Conservation (phyloP, 2,888 invertebrate genomes). For the Amblyjoppa proteus region DNA sequence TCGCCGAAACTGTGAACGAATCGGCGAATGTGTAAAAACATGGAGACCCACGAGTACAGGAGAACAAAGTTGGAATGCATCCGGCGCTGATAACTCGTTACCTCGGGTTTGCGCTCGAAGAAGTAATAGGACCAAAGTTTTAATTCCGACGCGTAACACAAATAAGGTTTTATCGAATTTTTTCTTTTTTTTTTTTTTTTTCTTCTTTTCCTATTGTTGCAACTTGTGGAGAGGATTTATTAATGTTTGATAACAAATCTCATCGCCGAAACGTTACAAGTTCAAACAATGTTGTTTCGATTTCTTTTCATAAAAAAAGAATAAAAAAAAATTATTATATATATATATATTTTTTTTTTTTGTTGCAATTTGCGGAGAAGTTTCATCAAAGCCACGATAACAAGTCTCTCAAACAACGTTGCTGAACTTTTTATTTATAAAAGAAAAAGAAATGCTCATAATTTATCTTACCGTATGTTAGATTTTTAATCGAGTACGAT, state of each 20-base stretch:
- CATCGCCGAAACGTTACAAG: not conserved
- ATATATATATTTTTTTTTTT: not conserved
- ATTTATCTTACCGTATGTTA: too few relatives aligned
- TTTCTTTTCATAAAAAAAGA: not conserved
- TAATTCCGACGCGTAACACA: not conserved
- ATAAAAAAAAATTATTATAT: not conserved
- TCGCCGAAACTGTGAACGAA: conserved; percentile 23
- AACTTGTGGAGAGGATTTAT: conserved; percentile 1
- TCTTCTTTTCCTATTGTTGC: too few relatives aligned
- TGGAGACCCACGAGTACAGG: not conserved
- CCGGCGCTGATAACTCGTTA: conserved; percentile 42
- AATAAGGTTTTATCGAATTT: not conserved
- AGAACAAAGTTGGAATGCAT: conserved; percentile 57
- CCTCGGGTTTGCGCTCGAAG: conserved; percentile 48
- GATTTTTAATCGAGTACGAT: too few relatives aligned
- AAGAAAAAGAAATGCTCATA: not conserved
- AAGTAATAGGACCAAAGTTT: conserved; percentile 48
- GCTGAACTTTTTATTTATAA: too few relatives aligned
- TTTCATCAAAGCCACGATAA: too few relatives aligned
- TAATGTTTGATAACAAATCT: conserved; percentile 29
- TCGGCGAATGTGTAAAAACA: conserved; percentile 18
- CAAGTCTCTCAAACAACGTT: too few relatives aligned
- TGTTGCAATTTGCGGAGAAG: not conserved
- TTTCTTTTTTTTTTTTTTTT: not conserved
- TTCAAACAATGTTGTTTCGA: not conserved